Base-by-base conservation (phyloP, 2,797 vertebrate genomes). In the Amphiprion clarkii region DNA sequence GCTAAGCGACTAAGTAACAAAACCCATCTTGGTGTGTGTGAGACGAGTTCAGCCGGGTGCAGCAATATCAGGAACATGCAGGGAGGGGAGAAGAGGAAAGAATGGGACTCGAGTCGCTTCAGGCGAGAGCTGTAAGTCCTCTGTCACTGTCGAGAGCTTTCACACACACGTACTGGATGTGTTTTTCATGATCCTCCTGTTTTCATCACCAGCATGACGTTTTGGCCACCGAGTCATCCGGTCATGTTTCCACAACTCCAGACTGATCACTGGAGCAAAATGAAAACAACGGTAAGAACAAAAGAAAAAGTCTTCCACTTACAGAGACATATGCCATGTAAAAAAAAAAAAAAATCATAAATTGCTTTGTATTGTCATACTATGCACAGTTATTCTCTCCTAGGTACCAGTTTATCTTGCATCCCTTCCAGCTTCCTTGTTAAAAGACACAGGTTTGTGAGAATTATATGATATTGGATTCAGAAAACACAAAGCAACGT, bases 231-330 rank as follows among this genome's bases (percentile, higher is more conserved):
- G 75, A 74, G 23, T 74, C 86, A 94, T 64, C 91, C 86, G 5
- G 88, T 90, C 51, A 55, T 76, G 68, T 90, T 87, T 71, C 87
- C 88, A 27, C 91, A 91, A 78, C 44, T 88, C 49, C 82, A 87
- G 31, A 91, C 89, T 21, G 88, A 93, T 72, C 91, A 93, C 79
- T 93, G 93, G 93, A 85, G 81, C 73, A 92, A 90, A 83, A 93
- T 93, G 91, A 94, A 94, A 86, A 88, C 84, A 64, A 87, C 29
- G 87, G 89, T 92, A 73, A 76, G 71, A 71, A 4, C 17, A 31
- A 0, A 65, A 53, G 10, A 9, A 40, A 17, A 6, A 3, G 3
- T 21, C 11, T 23, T 16, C 33, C 19, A 3, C 6, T n/a, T 53
- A 60, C 19, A 68, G 11, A 48, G 9, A 29, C 0, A 29, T 12